Evolutionary conservation across 2,113 vertebrate species (phyloP).

Genomic region (Silurus asotus): DNA sequence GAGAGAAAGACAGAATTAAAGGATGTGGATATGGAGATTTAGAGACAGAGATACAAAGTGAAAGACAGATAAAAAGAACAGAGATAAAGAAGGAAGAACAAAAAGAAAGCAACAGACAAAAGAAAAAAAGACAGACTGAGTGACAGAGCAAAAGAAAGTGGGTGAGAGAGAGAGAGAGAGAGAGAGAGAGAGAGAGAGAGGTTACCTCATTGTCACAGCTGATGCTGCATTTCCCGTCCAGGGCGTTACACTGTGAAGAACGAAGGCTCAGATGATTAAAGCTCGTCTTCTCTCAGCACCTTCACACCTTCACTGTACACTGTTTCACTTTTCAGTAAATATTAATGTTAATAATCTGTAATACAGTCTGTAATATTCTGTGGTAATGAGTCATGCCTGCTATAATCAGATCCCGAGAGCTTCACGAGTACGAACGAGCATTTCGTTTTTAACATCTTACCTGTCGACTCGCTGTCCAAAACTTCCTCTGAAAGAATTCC

Average conservation of each 20-base stretch:
- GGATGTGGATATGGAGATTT: too few species aligned
- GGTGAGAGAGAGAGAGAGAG: not conserved
- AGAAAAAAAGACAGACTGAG: not conserved
- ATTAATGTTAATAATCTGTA: not conserved
- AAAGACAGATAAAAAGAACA: not conserved
- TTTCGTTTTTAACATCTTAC: conserved; percentile 62
- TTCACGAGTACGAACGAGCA: too few species aligned
- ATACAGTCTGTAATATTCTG: too few species aligned
- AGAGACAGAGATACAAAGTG: too few species aligned
- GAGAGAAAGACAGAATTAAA: not conserved
- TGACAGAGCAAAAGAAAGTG: not conserved
- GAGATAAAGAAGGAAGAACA: not conserved
- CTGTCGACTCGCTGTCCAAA: conserved; percentile 99
- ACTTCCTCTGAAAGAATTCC: conserved; percentile 97
- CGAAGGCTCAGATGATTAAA: conserved; percentile 2
- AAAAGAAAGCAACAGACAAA: too few species aligned
- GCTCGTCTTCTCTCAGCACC: not conserved
- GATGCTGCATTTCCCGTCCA: conserved; percentile 92
- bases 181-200: not conserved
- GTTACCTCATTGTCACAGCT: conserved; percentile 93
- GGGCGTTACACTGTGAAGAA: conserved; percentile 83
- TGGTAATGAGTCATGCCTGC: too few species aligned
- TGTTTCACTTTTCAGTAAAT: not conserved
- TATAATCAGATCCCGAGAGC: too few species aligned
- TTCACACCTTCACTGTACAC: not conserved